Evolutionary conservation across 2,797 vertebrate species (phyloP), one percentile per base, ranked within the genome.

Genomic region (Phataginus tetradactyla): DNA sequence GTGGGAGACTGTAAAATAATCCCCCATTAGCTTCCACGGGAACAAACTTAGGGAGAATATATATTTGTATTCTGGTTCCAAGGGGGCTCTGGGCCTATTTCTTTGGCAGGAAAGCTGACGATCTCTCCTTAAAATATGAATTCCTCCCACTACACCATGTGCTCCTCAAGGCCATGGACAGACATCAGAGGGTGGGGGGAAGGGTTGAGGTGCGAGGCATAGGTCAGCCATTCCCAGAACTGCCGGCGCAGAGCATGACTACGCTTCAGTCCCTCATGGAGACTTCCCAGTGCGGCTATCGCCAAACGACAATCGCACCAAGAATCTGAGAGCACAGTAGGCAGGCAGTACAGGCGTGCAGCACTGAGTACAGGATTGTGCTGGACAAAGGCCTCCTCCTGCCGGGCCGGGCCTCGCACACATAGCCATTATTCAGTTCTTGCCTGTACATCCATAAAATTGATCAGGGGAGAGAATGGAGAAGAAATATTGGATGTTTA

Each of bases 201-300:
- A 3, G 4, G 3, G 77, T 12, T 7, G 1, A 34, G 13, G 3
- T 5, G 1, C 14, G 27, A 42, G 49, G 7, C 39, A 3, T 0
- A 55, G 34, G n/a, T 23, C 57, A 25, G 20, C 59, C 18, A 6
- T 57, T 13, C 21, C 13, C 14, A 21, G 85, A 55, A 29, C 0
- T 6, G 21, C 7, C n/a, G 71, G 39, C 39, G 20, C 0, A 4
- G 29, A 9, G 23, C 15, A 0, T 64, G 42, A 23, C 45, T 59
- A 0, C 7, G 18, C 49, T 61, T 9, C 12, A 42, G 42, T 18
- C 14, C 21, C 21, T n/a, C 29, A 0, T 10, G 14, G 53, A 42
- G 25, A 34, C 49, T 83, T 74, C 72, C 53, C 75, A 18, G 0
- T 29, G 34, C 17, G 34, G 45, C 51, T 51, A 8, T 84, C 80